Percentiles rank a stretch among this genome's conserved stretches.
These are phyloP conservation scores for Monochamus alternatus DNA, from an alignment of 2,888 invertebrate genomes.

Conservation along the genomic window DNA sequence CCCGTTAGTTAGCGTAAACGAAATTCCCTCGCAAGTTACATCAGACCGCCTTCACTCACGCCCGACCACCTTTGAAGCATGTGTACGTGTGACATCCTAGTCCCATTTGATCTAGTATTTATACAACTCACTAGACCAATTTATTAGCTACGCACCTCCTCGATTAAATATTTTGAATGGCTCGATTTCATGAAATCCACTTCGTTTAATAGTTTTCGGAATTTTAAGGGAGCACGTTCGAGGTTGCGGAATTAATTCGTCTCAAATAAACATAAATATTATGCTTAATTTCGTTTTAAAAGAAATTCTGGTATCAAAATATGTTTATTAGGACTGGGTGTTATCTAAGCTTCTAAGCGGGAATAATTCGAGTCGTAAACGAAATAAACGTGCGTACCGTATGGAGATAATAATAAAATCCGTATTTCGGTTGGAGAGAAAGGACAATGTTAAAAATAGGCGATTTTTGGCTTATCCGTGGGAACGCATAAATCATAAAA, in stretches of 20 bases:
- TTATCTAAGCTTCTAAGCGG: no score
- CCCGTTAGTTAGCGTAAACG: background rate
- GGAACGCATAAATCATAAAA: no score
- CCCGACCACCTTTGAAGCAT: conserved; percentile 1
- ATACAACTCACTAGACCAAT: background rate
- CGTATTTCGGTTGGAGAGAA: no score
- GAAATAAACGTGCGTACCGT: no score
- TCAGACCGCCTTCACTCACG: background rate
- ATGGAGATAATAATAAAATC: no score
- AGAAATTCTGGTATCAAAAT: background rate
- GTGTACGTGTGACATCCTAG: conserved; percentile 3
- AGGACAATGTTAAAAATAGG: no score
- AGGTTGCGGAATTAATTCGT: background rate
- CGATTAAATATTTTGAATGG: conserved; percentile 13
- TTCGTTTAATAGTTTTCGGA: background rate
- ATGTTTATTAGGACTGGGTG: background rate
- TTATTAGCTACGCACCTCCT: background rate
- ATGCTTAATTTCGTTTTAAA: background rate
- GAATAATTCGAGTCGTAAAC: background rate
- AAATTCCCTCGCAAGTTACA: conserved; percentile 4
- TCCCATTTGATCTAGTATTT: conserved; percentile 18
- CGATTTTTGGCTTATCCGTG: no score
- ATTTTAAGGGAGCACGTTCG: background rate
- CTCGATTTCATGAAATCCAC: conserved; percentile 3
- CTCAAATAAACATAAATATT: background rate